Percentiles rank a stretch among this genome's conserved stretches.
These are phyloP conservation scores for Drosophila saltans DNA, from an alignment of 1,140 invertebrate species.

Conservation along the genomic window DNA sequence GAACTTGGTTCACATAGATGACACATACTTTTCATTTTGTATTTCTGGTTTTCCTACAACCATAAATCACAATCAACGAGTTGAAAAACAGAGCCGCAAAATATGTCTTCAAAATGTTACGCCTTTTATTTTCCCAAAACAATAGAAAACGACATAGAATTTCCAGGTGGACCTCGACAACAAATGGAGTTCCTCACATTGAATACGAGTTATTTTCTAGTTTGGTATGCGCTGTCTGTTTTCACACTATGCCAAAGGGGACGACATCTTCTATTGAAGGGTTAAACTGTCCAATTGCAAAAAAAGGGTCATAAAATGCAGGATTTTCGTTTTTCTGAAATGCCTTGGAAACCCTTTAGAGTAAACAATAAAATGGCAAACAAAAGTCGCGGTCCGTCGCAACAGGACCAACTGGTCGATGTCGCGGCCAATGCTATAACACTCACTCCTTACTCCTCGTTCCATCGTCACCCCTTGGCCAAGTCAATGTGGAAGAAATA, in stretches of 20 bases:
- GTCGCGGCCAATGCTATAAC: slow-evolving; percentile 27
- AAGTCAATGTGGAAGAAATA: slow-evolving; percentile 48
- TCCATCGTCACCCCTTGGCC: slow-evolving; percentile 43
- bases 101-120: slow-evolving; percentile 45
- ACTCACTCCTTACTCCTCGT: no score
- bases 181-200: background rate
- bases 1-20: slow-evolving; percentile 5
- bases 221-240: slow-evolving; percentile 24
- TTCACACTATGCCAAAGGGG: slow-evolving; percentile 37
- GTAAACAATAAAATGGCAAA: slow-evolving; percentile 77
- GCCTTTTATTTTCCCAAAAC: slow-evolving; percentile 27
- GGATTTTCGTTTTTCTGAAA: slow-evolving; percentile 56
- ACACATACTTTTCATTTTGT: slow-evolving; percentile 29
- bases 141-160: slow-evolving; percentile 26
- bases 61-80: slow-evolving; percentile 73
- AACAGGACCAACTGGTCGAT: slow-evolving; percentile 26
- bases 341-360: slow-evolving; percentile 63
- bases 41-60: slow-evolving; percentile 64
- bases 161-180: slow-evolving; percentile 53
- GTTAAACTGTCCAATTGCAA: slow-evolving; percentile 77
- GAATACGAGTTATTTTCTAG: background rate
- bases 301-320: slow-evolving; percentile 65
- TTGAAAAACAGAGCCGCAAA: slow-evolving; percentile 44
- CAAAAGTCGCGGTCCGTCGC: slow-evolving; percentile 60
- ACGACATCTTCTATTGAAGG: slow-evolving; percentile 61